Evolutionary conservation across 2,113 vertebrate species (phyloP), one percentile per base, ranked within the genome.

Genomic region (Charina bottae): DNA sequence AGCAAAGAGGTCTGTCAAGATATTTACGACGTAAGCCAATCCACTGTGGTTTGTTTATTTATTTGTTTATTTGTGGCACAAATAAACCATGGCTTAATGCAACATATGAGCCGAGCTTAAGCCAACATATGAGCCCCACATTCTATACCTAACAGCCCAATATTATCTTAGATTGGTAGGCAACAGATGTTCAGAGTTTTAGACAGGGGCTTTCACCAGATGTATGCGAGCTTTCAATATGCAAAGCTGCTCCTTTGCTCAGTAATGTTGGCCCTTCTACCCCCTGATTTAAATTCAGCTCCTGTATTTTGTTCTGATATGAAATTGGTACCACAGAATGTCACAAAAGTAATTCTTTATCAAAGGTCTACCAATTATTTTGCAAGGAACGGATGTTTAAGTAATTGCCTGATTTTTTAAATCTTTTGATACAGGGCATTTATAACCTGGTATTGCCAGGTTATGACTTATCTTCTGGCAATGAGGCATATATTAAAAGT

Each of bases 291-390:
- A 89, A 64, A 95, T 87, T 68, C 87, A 46, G 93, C 90, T 92
- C 92, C 93, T 92, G 0, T 19, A 17, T 62, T 86, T 89, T 64
- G 2, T 78, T 78, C 15, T 3, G 85, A 13, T 24, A 10, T 59
- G 92, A 58, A 94, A 96, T 92, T 4, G 21, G 90, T 90, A 26
- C 94, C 92, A 93, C 94, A 94, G 94, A 94, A 42, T n/a, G 94
- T 94, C 93, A 55, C 72, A n/a, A 3, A 12, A 92, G 84, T 93
- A 95, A 95, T 95, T 96, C 95, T 95, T 96, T 94, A 96, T 96
- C 96, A 94, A 95, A 95, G 87, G 93, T 94, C 96, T 94, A 95
- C 87, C 93, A 93, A 95, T 96, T 94, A 96, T 96, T 96, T 96
- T 91, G n/a, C 92, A 94, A 96, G 93, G 94, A 96, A 89, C 89